A percentile compares a stretch with the other conserved stretches of the same genome.
Conservation (phyloP, 30 jellyfish, hydroid and myxozoan species). For the Catostylus mosaicus region DNA sequence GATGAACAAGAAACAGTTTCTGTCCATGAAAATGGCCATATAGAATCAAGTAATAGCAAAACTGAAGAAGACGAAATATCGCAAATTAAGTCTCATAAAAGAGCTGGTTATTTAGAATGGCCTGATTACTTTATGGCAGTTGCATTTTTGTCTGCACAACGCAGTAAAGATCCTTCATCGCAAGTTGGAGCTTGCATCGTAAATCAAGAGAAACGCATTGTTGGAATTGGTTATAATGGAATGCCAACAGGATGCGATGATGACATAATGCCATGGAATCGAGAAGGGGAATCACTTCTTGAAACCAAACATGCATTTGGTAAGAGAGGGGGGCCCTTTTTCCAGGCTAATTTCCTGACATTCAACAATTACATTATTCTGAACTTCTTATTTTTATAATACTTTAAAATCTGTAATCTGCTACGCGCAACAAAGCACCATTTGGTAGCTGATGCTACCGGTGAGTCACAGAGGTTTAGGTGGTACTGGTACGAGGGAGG, state of each 20-base stretch:
- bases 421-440: too few species aligned
- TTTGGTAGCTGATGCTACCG: too few species aligned
- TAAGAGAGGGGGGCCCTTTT: too few species aligned
- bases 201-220: slow-evolving; percentile 81
- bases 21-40: not conserved
- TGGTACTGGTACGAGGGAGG: too few species aligned
- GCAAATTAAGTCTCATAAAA: slow-evolving; percentile 20
- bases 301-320: slow-evolving; percentile 95
- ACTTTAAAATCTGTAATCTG: too few species aligned
- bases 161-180: slow-evolving; percentile 96
- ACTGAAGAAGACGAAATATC: not conserved
- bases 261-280: slow-evolving; percentile 95
- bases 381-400: too few species aligned
- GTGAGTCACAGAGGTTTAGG: too few species aligned
- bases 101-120: slow-evolving; percentile 86
- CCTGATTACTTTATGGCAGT: slow-evolving; percentile 96
- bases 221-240: slow-evolving; percentile 98
- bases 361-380: too few species aligned
- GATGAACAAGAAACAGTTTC: not conserved
- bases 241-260: slow-evolving; percentile 99
- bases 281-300: slow-evolving; percentile 75
- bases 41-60: not conserved
- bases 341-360: too few species aligned
- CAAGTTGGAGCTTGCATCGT: slow-evolving; percentile 99
- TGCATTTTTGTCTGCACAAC: slow-evolving; percentile 96